Base-by-base conservation (phyloP, 1,140 invertebrate genomes). In the Dendrolimus punctatus region DNA sequence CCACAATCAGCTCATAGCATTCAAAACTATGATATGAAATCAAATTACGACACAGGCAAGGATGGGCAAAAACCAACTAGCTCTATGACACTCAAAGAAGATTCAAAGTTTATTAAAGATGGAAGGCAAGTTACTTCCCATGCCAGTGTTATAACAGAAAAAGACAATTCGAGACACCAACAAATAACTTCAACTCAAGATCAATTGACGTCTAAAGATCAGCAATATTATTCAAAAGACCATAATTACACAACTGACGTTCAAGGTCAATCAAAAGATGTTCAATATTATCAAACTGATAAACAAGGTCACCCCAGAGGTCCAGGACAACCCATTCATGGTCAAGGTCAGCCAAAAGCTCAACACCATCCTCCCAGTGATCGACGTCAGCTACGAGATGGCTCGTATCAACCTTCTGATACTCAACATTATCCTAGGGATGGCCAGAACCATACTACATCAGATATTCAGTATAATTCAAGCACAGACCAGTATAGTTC, bases 11-110 rank as follows among this genome's bases (percentile, higher is more conserved):
- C 87, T 47, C 82, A 87, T 53, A 84, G 80, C 40, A 76, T 87
- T 64, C 76, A 88, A 66, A 82, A 84, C 52, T 87, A 84, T 57
- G 87, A 89, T 37, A 87, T 84, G 67, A 78, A 85, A 61, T 84
- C 85, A 6, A 88, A 84, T 46, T 91, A 88, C 67, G 89, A 90
- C 58, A 87, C 86, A 39, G 86, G 83, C 5, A 86, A 88, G 68
- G 85, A 86, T 46, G 88, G 88, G 23, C 54, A 67, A 53, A 79
- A 80, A 48, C 80, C 83, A 39, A 73, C 60, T 5, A 81, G 61
- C 66, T 73, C 77, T 68, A 72, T 82, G 68, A 72, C 57, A 23
- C 43, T 83, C 10, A 76, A 64, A 68, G 75, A 86, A 70, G 73
- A 80, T 58, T 82, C 81, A 2, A 79, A 77, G 63, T 61, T 79